Base-by-base conservation (phyloP, 1,140 invertebrate species). In the Parasteatoda tepidariorum region DNA sequence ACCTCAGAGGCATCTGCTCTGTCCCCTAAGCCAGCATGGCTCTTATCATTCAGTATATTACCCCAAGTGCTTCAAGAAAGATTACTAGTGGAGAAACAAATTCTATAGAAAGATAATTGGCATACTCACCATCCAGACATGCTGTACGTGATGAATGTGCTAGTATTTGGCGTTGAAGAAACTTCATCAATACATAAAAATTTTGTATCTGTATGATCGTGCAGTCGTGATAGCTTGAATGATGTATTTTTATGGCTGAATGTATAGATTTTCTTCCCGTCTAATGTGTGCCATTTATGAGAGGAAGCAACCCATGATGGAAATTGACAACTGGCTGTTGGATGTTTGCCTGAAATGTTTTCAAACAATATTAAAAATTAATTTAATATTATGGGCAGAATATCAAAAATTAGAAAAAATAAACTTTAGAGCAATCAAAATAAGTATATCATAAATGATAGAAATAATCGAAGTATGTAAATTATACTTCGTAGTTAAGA, bases 161-260 rank as follows among this genome's bases (percentile, higher is more conserved):
- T 79, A 15, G 66, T 66, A 28, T 85, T 85, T 11, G 68, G 15
- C 7, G 73, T 67, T 2, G 15, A 6, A 11, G 22, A 33, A 2
- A 83, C 33, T 30, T 85, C 84, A 34, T 85, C 81, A 22, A 79
- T 83, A 31, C 84, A 85, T 2, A 79, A 55, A 34, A 85, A 73
- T 22, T 83, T 85, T 9, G 79, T 70, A n/a, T 85, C 84, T 0
- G 30, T 22, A 7, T 70, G 55, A 4, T 66, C 66, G 7, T 81
- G 79, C 13, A 41, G 6, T 13, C 81, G 84, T 6, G 28, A 38
- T 0, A 83, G 30, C 54, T 55, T 55, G 38, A 95, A 90, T 0
- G 93, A 93, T 0, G 93, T 93, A 86, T 95, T 94, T 86, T 92
- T 92, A 79, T 92, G 92, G 66, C 93, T 93, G 87, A 94, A 94